Percentiles rank a stretch among this genome's conserved stretches.
These are phyloP conservation scores for Augochlorella aurata DNA, from an alignment of 2,888 invertebrate genomes.

Conservation along the genomic window DNA sequence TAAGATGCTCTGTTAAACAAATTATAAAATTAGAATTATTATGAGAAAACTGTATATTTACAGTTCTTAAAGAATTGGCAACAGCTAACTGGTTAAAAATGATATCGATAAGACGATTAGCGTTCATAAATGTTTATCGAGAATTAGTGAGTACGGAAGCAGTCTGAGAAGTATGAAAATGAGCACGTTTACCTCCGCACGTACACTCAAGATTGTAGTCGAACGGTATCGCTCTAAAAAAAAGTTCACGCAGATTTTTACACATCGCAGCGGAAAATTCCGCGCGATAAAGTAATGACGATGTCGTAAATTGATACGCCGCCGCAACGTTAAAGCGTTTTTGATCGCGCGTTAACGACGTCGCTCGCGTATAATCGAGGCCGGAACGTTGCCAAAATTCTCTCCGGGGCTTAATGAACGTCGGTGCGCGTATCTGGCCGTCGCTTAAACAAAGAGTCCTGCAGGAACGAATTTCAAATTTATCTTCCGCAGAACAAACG, in stretches of 20 bases:
- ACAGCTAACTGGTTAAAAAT: too few species aligned
- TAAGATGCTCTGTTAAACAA: too few species aligned
- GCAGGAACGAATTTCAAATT: slow-evolving; percentile 53
- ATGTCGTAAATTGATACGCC: background rate
- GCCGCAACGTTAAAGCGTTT: background rate
- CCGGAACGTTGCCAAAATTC: background rate
- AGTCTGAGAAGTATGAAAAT: too few species aligned
- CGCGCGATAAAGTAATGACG: background rate
- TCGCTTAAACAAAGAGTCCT: slow-evolving; percentile 14
- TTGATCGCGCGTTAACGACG: slow-evolving; percentile 11
- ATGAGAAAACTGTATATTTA: too few species aligned
- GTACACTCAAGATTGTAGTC: background rate
- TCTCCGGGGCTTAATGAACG: slow-evolving; percentile 2
- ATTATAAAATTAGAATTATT: too few species aligned
- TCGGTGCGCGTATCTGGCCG: background rate
- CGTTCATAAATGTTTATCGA: too few species aligned
- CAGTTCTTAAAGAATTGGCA: too few species aligned
- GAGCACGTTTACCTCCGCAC: too few species aligned
- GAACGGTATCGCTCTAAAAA: background rate
- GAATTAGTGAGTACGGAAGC: too few species aligned
- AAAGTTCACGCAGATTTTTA: background rate
- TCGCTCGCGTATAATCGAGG: background rate
- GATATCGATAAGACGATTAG: too few species aligned
- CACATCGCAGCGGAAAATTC: background rate
- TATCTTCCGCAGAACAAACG: slow-evolving; percentile 78